These are phyloP conservation scores for Malurus splendens DNA, from an alignment of 2,797 vertebrate species.

Conservation along the genomic window DNA sequence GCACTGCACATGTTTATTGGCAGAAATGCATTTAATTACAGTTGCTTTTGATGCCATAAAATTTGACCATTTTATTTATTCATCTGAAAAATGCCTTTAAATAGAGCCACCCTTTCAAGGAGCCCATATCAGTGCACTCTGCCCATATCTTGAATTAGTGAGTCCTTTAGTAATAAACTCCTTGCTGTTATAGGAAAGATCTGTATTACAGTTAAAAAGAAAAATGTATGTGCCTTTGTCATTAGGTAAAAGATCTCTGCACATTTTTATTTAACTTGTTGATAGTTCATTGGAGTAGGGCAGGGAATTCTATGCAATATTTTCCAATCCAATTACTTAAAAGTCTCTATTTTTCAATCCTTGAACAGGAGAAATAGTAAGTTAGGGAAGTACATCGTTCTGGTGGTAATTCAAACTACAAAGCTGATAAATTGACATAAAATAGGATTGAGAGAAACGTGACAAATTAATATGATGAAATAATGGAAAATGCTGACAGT, in stretches of 20 bases:
- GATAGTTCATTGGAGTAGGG: neutral
- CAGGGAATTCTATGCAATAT: conserved; percentile 42
- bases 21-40: neutral
- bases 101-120: neutral
- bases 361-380: neutral
- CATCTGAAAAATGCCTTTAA: neutral
- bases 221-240: conserved; percentile 19
- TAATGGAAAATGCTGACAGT: neutral
- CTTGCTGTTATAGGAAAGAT: neutral
- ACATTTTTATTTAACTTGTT: neutral
- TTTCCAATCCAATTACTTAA: conserved; percentile 2
- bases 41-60: neutral
- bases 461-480: neutral
- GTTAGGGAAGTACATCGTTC: neutral
- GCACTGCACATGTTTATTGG: neutral
- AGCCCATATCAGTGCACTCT: neutral
- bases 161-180: neutral
- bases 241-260: conserved; percentile 10
- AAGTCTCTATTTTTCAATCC: neutral
- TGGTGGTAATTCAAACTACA: neutral
- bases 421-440: neutral
- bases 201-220: neutral
- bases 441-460: neutral
- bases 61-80: neutral
- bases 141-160: neutral